phyloP scores from a whole-genome alignment of 2,888 invertebrate genomes.

The Platynereis dumerilii region DNA sequence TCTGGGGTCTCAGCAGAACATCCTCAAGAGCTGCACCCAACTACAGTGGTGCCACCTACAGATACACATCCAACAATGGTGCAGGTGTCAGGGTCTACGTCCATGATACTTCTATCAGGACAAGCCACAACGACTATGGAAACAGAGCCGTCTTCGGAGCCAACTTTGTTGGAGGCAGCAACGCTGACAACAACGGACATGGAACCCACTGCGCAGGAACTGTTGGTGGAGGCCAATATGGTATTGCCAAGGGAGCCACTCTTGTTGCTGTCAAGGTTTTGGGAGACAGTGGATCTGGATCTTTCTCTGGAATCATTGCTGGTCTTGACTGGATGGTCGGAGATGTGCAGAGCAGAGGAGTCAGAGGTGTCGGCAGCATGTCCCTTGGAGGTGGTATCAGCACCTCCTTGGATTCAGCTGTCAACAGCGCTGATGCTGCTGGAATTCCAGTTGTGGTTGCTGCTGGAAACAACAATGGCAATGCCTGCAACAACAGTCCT shows the following conservation, averaged over 20 bases:
- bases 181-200: background rate
- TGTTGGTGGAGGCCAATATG: background rate
- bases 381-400: no score
- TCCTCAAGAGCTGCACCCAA: no score
- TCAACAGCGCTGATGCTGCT: no score
- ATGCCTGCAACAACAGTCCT: no score
- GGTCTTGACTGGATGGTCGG: no score
- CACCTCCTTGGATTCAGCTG: no score
- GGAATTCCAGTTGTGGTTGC: no score
- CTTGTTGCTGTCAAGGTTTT: constrained; percentile 1
- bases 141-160: background rate
- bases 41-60: background rate
- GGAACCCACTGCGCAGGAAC: constrained; percentile 4
- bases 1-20: no score
- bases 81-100: background rate
- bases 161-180: background rate
- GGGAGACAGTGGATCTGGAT: background rate
- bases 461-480: no score
- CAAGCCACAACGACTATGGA: background rate
- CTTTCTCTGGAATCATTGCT: background rate
- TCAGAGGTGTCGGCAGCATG: no score
- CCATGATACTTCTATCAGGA: background rate
- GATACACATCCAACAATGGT: background rate
- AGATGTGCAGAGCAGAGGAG: no score
- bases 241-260: background rate